A percentile compares a stretch with the other conserved stretches of the same genome.
Evolutionary conservation across 2,797 vertebrate genomes (phyloP).

Genomic region (Anguilla obscura): DNA sequence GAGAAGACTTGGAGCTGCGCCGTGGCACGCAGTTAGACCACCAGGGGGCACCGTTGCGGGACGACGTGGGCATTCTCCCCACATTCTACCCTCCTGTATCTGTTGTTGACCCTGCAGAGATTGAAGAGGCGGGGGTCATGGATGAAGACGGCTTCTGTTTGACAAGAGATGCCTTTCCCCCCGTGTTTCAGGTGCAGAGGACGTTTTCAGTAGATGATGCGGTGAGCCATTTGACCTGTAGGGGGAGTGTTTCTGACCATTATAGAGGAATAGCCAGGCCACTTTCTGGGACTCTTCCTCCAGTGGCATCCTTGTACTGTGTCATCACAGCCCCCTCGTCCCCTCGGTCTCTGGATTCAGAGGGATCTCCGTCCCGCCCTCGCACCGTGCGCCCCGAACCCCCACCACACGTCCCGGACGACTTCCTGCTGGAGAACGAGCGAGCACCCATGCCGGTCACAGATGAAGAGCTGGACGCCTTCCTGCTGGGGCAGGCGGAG

Average conservation of each 20-base stretch:
- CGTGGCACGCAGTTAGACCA: slow-evolving; percentile 41
- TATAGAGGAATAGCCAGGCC: slow-evolving; percentile 36
- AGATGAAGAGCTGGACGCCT: slow-evolving; percentile 90
- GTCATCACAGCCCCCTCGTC: slow-evolving; percentile 20
- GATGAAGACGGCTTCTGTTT: slow-evolving; percentile 52
- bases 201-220: slow-evolving; percentile 30
- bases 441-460: slow-evolving; percentile 79
- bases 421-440: slow-evolving; percentile 76
- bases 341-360: slow-evolving; percentile 42
- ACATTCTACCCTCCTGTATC: slow-evolving; percentile 65
- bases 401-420: slow-evolving; percentile 53
- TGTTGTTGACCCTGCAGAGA: slow-evolving; percentile 54
- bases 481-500: slow-evolving; percentile 77
- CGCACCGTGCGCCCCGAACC: slow-evolving; percentile 61
- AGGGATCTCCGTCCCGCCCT: slow-evolving; percentile 36
- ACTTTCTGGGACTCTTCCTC: background rate
- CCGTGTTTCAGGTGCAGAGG: slow-evolving; percentile 33
- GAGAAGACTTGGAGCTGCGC: background rate
- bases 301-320: background rate
- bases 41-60: slow-evolving; percentile 32
- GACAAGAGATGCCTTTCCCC: slow-evolving; percentile 39
- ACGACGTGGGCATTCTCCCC: background rate
- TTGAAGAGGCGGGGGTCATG: slow-evolving; percentile 53
- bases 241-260: slow-evolving; percentile 35
- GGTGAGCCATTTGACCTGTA: background rate